phyloP scores from a whole-genome alignment of 2,888 invertebrate species.

The Julus scanicus region DNA sequence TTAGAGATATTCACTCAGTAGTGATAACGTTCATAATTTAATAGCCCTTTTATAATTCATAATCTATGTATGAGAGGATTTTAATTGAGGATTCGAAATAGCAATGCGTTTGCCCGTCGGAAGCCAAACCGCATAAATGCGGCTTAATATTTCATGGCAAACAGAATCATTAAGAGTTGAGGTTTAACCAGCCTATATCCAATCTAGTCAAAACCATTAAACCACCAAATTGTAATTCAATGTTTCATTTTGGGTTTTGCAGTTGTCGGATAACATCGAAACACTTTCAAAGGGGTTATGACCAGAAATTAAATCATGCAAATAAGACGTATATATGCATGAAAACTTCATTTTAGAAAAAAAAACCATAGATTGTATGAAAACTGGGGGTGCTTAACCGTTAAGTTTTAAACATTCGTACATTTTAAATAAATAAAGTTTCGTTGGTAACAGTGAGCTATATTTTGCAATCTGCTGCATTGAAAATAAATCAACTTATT shows the following conservation, averaged over 20 bases:
- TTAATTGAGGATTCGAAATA: neutral
- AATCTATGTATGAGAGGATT: neutral
- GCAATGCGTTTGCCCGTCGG: neutral
- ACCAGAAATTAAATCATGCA: neutral
- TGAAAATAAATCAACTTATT: no score
- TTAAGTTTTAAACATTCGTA: no score
- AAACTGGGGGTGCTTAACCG: no score
- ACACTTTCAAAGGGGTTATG: neutral
- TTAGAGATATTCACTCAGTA: neutral
- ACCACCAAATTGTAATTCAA: neutral
- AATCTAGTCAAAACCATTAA: neutral
- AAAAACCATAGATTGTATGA: no score
- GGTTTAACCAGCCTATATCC: neutral
- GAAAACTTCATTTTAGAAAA: no score
- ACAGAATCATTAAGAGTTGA: neutral
- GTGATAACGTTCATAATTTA: neutral
- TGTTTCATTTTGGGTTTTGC: neutral
- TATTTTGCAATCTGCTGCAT: no score
- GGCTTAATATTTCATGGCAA: conserved; percentile 10
- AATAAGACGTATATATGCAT: no score
- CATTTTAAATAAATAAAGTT: no score
- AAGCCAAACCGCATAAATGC: neutral
- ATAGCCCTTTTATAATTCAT: conserved; percentile 4
- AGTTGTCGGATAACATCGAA: neutral
- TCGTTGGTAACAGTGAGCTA: no score